Conservation (phyloP, 2,797 vertebrate genomes). For the Hyperoplus immaculatus region DNA sequence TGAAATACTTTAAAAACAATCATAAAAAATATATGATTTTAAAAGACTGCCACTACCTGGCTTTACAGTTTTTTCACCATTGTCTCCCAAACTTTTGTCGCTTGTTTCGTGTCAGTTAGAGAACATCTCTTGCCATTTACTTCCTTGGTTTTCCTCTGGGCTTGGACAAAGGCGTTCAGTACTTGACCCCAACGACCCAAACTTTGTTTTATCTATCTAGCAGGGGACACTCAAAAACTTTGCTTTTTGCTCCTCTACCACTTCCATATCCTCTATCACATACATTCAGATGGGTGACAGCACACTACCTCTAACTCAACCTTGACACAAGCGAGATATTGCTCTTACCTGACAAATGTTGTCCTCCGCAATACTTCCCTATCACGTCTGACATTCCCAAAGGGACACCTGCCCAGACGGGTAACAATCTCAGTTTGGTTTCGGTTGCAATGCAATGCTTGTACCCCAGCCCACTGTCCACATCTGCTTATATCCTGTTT, state of each 20-base stretch:
- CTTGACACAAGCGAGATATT: constrained; percentile 56
- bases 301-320: constrained; percentile 43
- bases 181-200: not conserved
- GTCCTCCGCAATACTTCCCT: constrained; percentile 51
- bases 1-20: no score
- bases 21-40: no score
- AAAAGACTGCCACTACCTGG: no score
- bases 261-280: constrained; percentile 37
- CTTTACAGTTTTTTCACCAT: not conserved
- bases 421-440: constrained; percentile 37
- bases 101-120: not conserved
- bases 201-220: not conserved
- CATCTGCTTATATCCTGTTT: constrained; percentile 12
- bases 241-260: constrained; percentile 32
- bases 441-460: constrained; percentile 34
- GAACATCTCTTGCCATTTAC: not conserved
- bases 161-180: not conserved
- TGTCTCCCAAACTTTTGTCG: not conserved
- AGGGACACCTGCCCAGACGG: constrained; percentile 50
- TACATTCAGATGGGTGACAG: constrained; percentile 29
- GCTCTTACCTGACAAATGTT: constrained; percentile 56
- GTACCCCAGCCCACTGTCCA: constrained; percentile 15
- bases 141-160: not conserved
- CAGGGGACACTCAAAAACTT: constrained; percentile 22
- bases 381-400: constrained; percentile 53